Evolutionary conservation across 2,888 invertebrate genomes (phyloP).

Genomic region (Caenorhabditis virilis): DNA sequence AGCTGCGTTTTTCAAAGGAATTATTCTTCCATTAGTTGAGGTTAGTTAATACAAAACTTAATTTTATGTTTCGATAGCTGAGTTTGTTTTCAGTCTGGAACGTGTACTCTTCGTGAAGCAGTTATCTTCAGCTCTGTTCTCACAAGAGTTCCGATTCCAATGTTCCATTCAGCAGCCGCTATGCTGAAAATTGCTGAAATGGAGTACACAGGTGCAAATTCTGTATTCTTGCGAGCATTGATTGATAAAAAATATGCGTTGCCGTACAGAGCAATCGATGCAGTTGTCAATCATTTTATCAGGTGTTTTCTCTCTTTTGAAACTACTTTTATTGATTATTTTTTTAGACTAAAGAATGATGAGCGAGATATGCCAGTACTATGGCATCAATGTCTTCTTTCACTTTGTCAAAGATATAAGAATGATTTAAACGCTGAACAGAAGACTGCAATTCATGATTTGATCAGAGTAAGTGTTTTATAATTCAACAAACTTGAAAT

Average conservation of each 20-base stretch:
- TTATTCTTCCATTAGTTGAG: conserved; percentile 75
- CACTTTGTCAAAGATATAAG: conserved; percentile 93
- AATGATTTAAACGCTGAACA: conserved; percentile 91
- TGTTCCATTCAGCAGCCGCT: conserved; percentile 91
- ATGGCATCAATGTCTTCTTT: conserved; percentile 93
- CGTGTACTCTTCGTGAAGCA: conserved; percentile 92
- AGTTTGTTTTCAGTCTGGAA: conserved; percentile 81
- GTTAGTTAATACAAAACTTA: conserved; percentile 15
- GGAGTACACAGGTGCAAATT: conserved; percentile 94
- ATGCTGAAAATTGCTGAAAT: conserved; percentile 86
- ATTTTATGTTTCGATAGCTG: too few relatives aligned
- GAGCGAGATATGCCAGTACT: conserved; percentile 85
- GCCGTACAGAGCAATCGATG: conserved; percentile 91
- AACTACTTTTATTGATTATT: not conserved
- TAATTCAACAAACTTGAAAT: not conserved
- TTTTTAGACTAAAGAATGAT: conserved; percentile 83
- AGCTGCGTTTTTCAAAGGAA: conserved; percentile 94
- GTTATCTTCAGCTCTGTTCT: conserved; percentile 90
- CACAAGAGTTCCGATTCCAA: conserved; percentile 87
- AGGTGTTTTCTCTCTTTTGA: conserved; percentile 75
- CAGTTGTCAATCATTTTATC: conserved; percentile 89
- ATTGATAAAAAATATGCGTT: conserved; percentile 97
- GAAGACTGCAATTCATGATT: conserved; percentile 81
- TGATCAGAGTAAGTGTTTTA: conserved; percentile 72
- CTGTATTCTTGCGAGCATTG: conserved; percentile 88